These are phyloP conservation scores for Ceratitis capitata DNA, from an alignment of 1,140 invertebrate genomes.

Conservation along the genomic window DNA sequence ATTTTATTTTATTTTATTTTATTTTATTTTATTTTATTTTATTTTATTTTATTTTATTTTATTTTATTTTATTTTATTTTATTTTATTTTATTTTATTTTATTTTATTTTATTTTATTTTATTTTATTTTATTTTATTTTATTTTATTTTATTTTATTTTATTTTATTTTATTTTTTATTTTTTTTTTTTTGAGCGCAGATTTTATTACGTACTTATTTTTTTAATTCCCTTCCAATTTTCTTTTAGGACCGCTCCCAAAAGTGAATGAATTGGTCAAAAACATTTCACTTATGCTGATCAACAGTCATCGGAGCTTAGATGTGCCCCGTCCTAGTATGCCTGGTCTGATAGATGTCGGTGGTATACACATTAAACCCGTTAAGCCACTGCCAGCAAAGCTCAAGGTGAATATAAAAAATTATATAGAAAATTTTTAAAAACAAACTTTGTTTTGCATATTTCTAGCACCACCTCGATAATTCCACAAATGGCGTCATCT, in stretches of 20 bases:
- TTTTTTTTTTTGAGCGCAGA: too few species aligned
- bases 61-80: too few species aligned
- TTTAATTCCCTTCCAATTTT: too few species aligned
- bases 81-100: too few species aligned
- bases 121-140: too few species aligned
- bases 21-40: too few species aligned
- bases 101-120: too few species aligned
- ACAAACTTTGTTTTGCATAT: not conserved
- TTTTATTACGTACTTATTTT: too few species aligned
- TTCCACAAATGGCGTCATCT: conserved; percentile 69
- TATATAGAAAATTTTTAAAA: not conserved
- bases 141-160: too few species aligned
- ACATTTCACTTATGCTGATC: conserved; percentile 68
- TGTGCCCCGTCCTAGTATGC: conserved; percentile 66
- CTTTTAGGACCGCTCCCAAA: conserved; percentile 55
- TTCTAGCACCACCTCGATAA: conserved; percentile 67
- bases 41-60: too few species aligned
- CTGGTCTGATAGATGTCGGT: conserved; percentile 67
- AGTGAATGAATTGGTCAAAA: conserved; percentile 67
- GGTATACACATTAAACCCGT: conserved; percentile 67
- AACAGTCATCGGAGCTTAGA: conserved; percentile 68
- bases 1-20: too few species aligned
- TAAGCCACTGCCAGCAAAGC: conserved; percentile 63
- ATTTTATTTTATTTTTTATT: too few species aligned
- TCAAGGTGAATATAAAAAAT: conserved; percentile 45